These are phyloP conservation scores for Rhamphomyia laevipes DNA, from an alignment of 2,888 invertebrate genomes.

Conservation along the genomic window DNA sequence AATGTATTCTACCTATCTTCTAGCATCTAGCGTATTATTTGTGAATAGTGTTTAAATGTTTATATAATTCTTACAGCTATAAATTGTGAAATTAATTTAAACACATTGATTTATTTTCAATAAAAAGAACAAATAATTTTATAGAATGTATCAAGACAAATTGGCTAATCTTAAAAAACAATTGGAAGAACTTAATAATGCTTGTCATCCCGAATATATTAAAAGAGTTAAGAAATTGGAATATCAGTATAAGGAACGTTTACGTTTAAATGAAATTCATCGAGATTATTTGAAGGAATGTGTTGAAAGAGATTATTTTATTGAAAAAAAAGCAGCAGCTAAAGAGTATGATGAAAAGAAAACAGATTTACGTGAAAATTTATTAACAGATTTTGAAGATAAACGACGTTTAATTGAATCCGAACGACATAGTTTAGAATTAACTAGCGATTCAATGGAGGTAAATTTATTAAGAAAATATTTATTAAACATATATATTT, in stretches of 20 bases:
- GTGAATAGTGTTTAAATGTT: too few species aligned
- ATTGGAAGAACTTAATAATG: slow-evolving; percentile 75
- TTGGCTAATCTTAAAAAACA: slow-evolving; percentile 79
- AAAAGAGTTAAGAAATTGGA: slow-evolving; percentile 72
- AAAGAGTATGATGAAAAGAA: slow-evolving; percentile 95
- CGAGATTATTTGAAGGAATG: slow-evolving; percentile 74
- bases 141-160: slow-evolving; percentile 83
- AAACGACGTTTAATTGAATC: slow-evolving; percentile 80
- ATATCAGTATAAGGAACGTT: slow-evolving; percentile 66
- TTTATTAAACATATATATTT: background rate
- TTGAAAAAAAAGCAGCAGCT: slow-evolving; percentile 77
- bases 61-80: background rate
- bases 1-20: too few species aligned
- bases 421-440: slow-evolving; percentile 77
- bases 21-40: too few species aligned
- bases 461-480: slow-evolving; percentile 33
- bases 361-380: slow-evolving; percentile 70
- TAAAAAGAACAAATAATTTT: slow-evolving; percentile 11
- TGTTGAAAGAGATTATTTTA: slow-evolving; percentile 75
- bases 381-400: slow-evolving; percentile 86
- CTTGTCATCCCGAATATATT: slow-evolving; percentile 75
- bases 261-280: slow-evolving; percentile 62
- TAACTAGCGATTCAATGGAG: slow-evolving; percentile 80
- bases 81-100: background rate
- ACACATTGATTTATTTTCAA: too few species aligned